Base-by-base conservation (phyloP, 2,888 invertebrate genomes). In the Diaperis boleti region DNA sequence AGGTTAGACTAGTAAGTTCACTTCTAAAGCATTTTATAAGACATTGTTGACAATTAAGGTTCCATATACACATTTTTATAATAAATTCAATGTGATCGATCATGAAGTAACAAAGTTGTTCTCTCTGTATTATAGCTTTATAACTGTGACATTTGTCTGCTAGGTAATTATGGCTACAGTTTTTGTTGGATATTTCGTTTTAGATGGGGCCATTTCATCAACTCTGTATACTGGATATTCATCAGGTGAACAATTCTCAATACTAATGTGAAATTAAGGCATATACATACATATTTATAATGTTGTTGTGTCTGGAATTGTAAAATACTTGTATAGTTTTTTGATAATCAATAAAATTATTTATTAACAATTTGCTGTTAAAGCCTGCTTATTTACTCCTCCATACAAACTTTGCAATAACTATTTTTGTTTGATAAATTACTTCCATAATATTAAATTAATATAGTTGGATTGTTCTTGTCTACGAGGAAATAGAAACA, bases 281-380 rank as follows among this genome's bases (percentile, higher is more conserved):
- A 22, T n/a, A 29, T 26, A 52, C 49, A 52, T 45, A 15, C 18
- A 62, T 50, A 50, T 56, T 54, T 62, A 55, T 55, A 29, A 68
- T 63, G 62, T 66, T 65, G 64, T 69, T 69, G 65, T 59, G 57
- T 62, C 59, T 59, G 49, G 57, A 65, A 35, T 44, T 69, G 69
- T 69, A 70, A 70, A 45, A 66, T 66, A 64, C 65, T 66, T 72
- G 70, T 70, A 72, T 72, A 72, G 72, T 69, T 72, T 72, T 72
- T 72, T 70, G 67, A 72, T 72, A 72, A 70, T 72, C 65, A 72
- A 70, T 69, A 64, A 72, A 68, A 66, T 64, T 61, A 66, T 62
- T 67, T 64, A 65, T 55, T 64, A 61, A 54, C 37, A 56, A 15
- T n/a, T n/a, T n/a, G 22, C 13, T 7, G 41, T 17, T 41, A 6